phyloP scores from a whole-genome alignment of 2,888 invertebrate genomes.

The Zelleria hepariella region DNA sequence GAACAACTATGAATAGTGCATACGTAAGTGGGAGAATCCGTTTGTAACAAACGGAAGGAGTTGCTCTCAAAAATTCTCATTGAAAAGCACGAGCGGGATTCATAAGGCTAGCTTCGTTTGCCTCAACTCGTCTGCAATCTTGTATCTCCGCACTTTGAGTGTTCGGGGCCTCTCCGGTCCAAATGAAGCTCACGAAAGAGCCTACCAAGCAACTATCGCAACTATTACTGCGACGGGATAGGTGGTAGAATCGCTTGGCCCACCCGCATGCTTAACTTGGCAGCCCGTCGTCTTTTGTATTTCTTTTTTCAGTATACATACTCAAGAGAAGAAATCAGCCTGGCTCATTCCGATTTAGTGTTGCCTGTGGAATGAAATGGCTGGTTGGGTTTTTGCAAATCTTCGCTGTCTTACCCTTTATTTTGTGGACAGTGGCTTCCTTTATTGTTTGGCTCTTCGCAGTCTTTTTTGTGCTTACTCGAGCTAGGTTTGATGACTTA shows the following conservation, averaged over 20 bases:
- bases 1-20: neutral
- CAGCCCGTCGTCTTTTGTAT: slow-evolving; percentile 49
- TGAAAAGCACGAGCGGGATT: slow-evolving; percentile 52
- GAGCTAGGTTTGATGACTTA: too few relatives aligned
- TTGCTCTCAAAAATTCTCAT: slow-evolving; percentile 39
- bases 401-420: slow-evolving; percentile 21
- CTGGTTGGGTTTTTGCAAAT: slow-evolving; percentile 33
- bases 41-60: slow-evolving; percentile 5
- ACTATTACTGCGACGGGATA: slow-evolving; percentile 26
- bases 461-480: too few relatives aligned
- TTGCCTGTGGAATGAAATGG: slow-evolving; percentile 9
- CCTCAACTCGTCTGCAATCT: slow-evolving; percentile 60
- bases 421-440: neutral
- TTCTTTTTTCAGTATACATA: slow-evolving; percentile 38
- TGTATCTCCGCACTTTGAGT: slow-evolving; percentile 64
- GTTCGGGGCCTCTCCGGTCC: slow-evolving; percentile 61
- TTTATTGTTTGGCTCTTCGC: neutral
- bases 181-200: slow-evolving; percentile 57
- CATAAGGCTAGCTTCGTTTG: slow-evolving; percentile 61
- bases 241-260: slow-evolving; percentile 27
- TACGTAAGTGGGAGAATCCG: too few relatives aligned
- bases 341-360: slow-evolving; percentile 8
- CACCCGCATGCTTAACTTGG: slow-evolving; percentile 27
- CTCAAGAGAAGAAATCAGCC: slow-evolving; percentile 5
- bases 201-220: slow-evolving; percentile 34